phyloP scores from a whole-genome alignment of 2,888 invertebrate species.

The Ophion costatus region DNA sequence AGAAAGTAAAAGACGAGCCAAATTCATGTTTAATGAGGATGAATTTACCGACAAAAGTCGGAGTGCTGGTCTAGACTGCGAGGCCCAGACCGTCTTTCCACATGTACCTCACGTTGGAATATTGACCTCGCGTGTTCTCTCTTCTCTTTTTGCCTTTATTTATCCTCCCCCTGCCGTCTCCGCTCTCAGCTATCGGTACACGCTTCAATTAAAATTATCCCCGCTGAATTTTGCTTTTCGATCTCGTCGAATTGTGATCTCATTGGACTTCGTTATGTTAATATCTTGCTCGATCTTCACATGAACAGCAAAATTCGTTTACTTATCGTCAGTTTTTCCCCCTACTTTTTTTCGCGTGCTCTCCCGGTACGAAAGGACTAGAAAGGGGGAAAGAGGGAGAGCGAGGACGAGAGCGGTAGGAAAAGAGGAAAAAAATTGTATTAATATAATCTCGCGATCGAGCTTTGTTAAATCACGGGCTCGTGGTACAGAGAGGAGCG shows the following conservation, averaged over 20 bases:
- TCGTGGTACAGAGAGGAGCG: slow-evolving; percentile 8
- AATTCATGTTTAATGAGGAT: slow-evolving; percentile 61
- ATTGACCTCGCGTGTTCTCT: slow-evolving; percentile 51
- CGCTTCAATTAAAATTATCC: background rate
- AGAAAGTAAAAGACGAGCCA: slow-evolving; percentile 16
- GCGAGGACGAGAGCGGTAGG: background rate
- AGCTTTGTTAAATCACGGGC: slow-evolving; percentile 42
- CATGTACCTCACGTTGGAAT: slow-evolving; percentile 16
- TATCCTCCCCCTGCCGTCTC: too few species aligned
- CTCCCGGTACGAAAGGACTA: background rate
- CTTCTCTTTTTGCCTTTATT: slow-evolving; percentile 3
- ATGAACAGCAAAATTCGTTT: slow-evolving; percentile 21
- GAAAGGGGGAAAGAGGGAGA: background rate
- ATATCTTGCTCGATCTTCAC: slow-evolving; percentile 41
- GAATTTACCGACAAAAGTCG: slow-evolving; percentile 42
- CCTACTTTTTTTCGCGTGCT: background rate
- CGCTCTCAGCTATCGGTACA: background rate
- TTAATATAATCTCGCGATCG: slow-evolving; percentile 58
- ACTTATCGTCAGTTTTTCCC: slow-evolving; percentile 33
- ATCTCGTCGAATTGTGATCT: background rate
- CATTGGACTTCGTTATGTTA: slow-evolving; percentile 29
- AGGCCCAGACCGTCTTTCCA: slow-evolving; percentile 32
- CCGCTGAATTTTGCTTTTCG: slow-evolving; percentile 1
- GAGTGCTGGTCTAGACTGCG: slow-evolving; percentile 50
- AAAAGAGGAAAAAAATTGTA: background rate